Percentiles rank a stretch among this genome's conserved stretches.
These are phyloP conservation scores for Brachyopa scutellaris DNA, from an alignment of 2,888 invertebrate species.

Conservation along the genomic window DNA sequence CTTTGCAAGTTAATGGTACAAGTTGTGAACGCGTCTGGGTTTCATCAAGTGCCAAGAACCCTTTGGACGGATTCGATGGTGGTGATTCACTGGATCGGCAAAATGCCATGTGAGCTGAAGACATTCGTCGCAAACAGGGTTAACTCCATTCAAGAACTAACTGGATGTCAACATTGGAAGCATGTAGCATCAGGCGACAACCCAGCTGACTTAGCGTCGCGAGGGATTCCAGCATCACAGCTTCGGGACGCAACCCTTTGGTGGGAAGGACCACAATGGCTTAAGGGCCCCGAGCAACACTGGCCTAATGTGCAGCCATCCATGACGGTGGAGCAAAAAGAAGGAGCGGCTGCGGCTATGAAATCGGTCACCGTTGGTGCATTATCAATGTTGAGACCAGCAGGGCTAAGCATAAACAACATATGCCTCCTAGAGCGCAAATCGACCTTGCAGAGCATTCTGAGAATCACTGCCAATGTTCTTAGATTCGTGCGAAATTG, in stretches of 20 bases:
- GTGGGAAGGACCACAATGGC: conserved; percentile 13
- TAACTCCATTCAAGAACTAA: too few species aligned
- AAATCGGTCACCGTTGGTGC: background rate
- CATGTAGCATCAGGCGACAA: conserved; percentile 24
- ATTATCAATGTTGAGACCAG: background rate
- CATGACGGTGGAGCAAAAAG: background rate
- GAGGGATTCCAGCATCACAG: conserved; percentile 12
- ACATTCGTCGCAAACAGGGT: too few species aligned
- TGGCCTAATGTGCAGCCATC: conserved; percentile 3
- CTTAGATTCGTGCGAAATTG: background rate
- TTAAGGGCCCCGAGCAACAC: background rate
- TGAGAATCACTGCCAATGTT: background rate
- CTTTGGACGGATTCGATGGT: conserved; percentile 53
- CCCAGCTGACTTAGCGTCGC: conserved; percentile 34
- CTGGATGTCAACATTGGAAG: conserved; percentile 2
- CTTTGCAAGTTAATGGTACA: conserved; percentile 2
- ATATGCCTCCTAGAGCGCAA: background rate
- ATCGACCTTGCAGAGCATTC: background rate
- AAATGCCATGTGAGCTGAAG: conserved; percentile 8
- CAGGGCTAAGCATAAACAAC: background rate
- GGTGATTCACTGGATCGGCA: conserved; percentile 41
- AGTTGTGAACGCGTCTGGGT: background rate
- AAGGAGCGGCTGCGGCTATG: background rate
- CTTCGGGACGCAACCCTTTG: conserved; percentile 1
- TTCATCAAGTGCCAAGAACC: background rate